Base-by-base conservation (phyloP, 2,797 vertebrate genomes). In the Hapalemur alaotrensis region DNA sequence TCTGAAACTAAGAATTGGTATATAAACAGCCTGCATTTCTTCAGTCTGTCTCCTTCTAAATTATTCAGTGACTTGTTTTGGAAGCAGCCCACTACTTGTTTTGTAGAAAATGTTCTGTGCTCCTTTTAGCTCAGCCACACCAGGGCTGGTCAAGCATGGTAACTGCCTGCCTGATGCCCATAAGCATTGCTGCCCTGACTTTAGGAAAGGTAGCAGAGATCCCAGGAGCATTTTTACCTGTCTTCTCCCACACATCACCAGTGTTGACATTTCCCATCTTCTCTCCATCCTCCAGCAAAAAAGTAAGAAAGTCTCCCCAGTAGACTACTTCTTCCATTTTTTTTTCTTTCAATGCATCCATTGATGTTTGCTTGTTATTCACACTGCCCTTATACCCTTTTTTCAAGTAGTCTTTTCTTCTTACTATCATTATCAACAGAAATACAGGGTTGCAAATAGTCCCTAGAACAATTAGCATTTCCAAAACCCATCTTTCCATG, bases 11-110 rank as follows among this genome's bases (percentile, higher is more conserved):
- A 72, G 50, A 59, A 85, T 52, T 91, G 10, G 3, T 93, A 76
- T 61, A n/a, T 83, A 89, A 93, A 81, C 30, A 87, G 46, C 38
- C 32, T 79, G 52, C 28, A 41, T 20, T 57, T 84, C 76, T 94
- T 84, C 15, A 32, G 18, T 25, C n/a, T 91, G 14, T 70, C 61
- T 81, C 59, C 93, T 89, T 87, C 13, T 89, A 78, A 95, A 95
- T 78, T 90, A 75, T 92, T 92, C 87, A 41, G 35, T 35, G 41
- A 83, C 54, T 75, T 89, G 5, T 86, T 89, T 84, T 15, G 35
- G 41, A 79, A 89, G 69, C n/a, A 80, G 82, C 46, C 2, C 2
- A 13, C 73, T 63, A 17, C 28, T 93, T 72, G 25, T 48, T 57
- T 94, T 65, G 65, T 32, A 84, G 70, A 94, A 92, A 87, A 78